These are phyloP conservation scores for Colletes latitarsis DNA, from an alignment of 1,140 invertebrate species.

Conservation along the genomic window DNA sequence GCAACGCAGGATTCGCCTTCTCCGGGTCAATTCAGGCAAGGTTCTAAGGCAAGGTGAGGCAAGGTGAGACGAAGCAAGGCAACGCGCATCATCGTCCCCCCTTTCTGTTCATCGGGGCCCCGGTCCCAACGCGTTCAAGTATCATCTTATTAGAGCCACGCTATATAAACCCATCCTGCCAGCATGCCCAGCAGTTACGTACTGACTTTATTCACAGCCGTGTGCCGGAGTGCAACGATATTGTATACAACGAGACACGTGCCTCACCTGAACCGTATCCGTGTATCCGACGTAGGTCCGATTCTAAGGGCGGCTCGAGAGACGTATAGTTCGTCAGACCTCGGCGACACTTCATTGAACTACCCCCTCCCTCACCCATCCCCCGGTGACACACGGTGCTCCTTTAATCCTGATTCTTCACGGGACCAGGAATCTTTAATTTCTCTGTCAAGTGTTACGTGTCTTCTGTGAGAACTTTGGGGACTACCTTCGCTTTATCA, in stretches of 20 bases:
- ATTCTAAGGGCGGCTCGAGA: background rate
- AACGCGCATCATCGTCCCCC: slow-evolving; percentile 44
- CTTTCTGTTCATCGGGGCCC: slow-evolving; percentile 43
- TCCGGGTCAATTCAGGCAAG: slow-evolving; percentile 45
- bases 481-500: background rate
- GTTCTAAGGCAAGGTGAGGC: slow-evolving; percentile 69
- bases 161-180: slow-evolving; percentile 80
- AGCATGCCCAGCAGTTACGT: slow-evolving; percentile 77
- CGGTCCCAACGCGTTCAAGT: slow-evolving; percentile 67
- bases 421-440: background rate
- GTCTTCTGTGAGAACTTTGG: background rate
- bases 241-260: slow-evolving; percentile 38
- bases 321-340: background rate
- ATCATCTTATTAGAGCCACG: slow-evolving; percentile 80
- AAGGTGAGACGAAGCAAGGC: slow-evolving; percentile 61
- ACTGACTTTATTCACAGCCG: slow-evolving; percentile 73
- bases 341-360: slow-evolving; percentile 31
- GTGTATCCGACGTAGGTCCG: slow-evolving; percentile 19
- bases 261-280: slow-evolving; percentile 10
- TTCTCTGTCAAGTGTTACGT: background rate
- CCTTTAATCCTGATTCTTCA: background rate
- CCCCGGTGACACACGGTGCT: slow-evolving; percentile 22
- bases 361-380: background rate
- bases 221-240: slow-evolving; percentile 64
- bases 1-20: slow-evolving; percentile 45